These are phyloP conservation scores for Thymallus thymallus DNA, from an alignment of 2,113 vertebrate species.

Conservation along the genomic window DNA sequence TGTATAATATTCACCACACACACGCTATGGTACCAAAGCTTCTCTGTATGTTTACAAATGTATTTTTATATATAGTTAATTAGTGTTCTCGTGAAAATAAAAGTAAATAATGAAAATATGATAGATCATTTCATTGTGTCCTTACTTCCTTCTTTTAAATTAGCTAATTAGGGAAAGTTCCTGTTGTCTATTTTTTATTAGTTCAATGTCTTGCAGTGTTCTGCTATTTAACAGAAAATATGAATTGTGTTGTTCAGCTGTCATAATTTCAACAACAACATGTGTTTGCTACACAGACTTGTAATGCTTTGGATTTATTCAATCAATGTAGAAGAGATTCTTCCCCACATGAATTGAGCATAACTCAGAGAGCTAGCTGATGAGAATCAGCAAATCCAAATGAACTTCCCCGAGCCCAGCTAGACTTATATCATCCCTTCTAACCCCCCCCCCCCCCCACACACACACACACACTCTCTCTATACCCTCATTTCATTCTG, in stretches of 20 bases:
- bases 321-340: neutral
- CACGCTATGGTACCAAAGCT: conserved; percentile 77
- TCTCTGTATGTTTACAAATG: conserved; percentile 74
- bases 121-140: neutral
- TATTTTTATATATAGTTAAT: conserved; percentile 74
- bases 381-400: neutral
- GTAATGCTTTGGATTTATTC: neutral
- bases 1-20: conserved; percentile 42
- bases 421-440: neutral
- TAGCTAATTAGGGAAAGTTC: too few species aligned
- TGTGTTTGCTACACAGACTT: too few species aligned
- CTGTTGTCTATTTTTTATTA: too few species aligned
- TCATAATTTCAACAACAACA: neutral
- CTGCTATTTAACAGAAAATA: too few species aligned
- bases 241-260: too few species aligned
- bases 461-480: too few species aligned
- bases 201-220: too few species aligned
- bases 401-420: neutral
- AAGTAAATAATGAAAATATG: conserved; percentile 45
- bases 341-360: neutral
- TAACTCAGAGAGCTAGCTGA: neutral
- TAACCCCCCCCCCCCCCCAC: neutral
- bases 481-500: neutral
- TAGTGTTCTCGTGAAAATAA: conserved; percentile 65
- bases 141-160: neutral